Percentiles rank a stretch among this genome's conserved stretches.
Evolutionary conservation across 1,140 invertebrate species (phyloP).

Genomic region (Chlorops oryzae): DNA sequence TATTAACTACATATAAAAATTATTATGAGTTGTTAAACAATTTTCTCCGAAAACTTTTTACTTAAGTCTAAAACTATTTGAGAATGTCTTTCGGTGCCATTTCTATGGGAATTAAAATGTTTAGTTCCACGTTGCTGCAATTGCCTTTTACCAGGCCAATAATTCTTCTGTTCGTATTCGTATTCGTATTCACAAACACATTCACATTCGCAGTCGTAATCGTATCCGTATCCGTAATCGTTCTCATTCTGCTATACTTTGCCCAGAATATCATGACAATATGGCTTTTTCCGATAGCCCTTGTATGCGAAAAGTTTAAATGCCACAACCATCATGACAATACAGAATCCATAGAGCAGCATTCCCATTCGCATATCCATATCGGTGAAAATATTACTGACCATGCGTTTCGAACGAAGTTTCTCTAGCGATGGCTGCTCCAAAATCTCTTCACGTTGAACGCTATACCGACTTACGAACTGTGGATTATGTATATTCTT

Average conservation of each 20-base stretch:
- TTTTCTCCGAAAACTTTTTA: too few species aligned
- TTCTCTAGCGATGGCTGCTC: slow-evolving; percentile 29
- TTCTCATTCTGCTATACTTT: slow-evolving; percentile 57
- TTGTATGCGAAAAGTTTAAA: slow-evolving; percentile 71
- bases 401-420: slow-evolving; percentile 42
- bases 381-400: slow-evolving; percentile 55
- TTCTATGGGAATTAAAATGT: too few species aligned
- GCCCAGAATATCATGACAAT: slow-evolving; percentile 57
- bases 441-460: slow-evolving; percentile 28
- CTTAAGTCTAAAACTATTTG: too few species aligned
- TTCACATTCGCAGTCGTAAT: too few species aligned
- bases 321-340: slow-evolving; percentile 62
- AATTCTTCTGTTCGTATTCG: too few species aligned
- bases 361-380: slow-evolving; percentile 72
- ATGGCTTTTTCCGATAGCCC: slow-evolving; percentile 63
- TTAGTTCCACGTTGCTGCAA: too few species aligned
- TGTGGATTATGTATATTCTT: slow-evolving; percentile 63
- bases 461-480: slow-evolving; percentile 51
- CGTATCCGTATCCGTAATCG: too few species aligned
- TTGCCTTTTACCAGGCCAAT: too few species aligned
- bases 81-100: too few species aligned
- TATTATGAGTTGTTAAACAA: too few species aligned
- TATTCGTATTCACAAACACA: too few species aligned
- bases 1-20: too few species aligned
- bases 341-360: slow-evolving; percentile 63